A percentile compares a stretch with the other conserved stretches of the same genome.
phyloP scores from a whole-genome alignment of 2,113 vertebrate species.

The Phasianus colchicus region DNA sequence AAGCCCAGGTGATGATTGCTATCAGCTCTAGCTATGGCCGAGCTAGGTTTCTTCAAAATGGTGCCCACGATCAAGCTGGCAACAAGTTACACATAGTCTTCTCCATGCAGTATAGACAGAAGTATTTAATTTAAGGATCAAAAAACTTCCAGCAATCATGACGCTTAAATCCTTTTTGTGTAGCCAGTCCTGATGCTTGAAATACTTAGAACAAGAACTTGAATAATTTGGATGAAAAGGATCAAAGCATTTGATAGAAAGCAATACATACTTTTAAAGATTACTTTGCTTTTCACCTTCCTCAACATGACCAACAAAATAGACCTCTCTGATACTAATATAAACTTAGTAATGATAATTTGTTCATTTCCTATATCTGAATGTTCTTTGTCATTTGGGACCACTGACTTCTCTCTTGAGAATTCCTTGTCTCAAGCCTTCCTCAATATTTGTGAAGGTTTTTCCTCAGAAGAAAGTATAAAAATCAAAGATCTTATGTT shows the following conservation, averaged over 20 bases:
- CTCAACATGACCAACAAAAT: background rate
- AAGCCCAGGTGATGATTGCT: background rate
- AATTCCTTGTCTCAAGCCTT: background rate
- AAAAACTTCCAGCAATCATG: background rate
- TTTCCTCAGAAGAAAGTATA: background rate
- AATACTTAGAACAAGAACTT: background rate
- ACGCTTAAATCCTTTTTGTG: background rate
- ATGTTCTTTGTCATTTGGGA: background rate
- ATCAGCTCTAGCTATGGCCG: too few relatives aligned
- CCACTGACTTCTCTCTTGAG: background rate
- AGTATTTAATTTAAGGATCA: background rate
- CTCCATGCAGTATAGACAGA: background rate
- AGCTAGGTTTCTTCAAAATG: background rate
- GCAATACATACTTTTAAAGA: background rate
- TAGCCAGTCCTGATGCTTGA: background rate
- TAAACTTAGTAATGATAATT: background rate
- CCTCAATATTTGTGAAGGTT: background rate
- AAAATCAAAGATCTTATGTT: background rate
- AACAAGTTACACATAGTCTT: fast-evolving
- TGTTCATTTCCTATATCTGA: background rate
- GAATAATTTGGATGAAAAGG: background rate
- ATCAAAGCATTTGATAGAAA: background rate
- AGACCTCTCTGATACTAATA: background rate
- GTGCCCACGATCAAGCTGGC: background rate
- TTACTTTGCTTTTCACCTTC: background rate